These are phyloP conservation scores for Fregetta grallaria DNA, from an alignment of 2,113 vertebrate species.

Conservation along the genomic window DNA sequence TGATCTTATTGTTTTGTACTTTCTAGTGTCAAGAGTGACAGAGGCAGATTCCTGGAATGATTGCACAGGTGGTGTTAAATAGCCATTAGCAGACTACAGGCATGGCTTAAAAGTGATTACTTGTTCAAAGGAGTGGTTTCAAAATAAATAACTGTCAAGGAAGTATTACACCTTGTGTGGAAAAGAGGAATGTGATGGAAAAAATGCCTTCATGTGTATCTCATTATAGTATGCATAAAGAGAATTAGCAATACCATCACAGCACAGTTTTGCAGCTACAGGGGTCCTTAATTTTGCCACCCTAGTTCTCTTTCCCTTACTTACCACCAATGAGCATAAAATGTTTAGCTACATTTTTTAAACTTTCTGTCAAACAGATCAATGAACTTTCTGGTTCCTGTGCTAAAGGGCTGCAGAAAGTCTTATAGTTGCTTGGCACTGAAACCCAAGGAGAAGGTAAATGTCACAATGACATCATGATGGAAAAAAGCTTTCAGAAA, in stretches of 20 bases:
- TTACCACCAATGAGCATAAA: not conserved
- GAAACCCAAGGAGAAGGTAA: not conserved
- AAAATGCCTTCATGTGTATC: not conserved
- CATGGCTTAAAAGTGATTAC: constrained; percentile 7
- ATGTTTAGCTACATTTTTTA: not conserved
- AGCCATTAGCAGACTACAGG: constrained; percentile 19
- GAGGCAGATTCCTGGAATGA: constrained; percentile 66
- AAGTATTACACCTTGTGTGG: not conserved
- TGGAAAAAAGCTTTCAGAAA: not conserved
- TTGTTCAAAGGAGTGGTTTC: constrained; percentile 39
- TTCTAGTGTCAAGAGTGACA: constrained; percentile 49
- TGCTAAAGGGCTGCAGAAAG: not conserved
- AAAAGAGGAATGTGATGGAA: not conserved
- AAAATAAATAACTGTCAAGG: constrained; percentile 29
- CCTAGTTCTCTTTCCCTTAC: not conserved
- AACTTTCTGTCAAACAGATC: not conserved
- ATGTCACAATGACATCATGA: not conserved
- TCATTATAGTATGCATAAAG: not conserved
- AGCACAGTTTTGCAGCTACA: not conserved
- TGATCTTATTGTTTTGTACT: not conserved
- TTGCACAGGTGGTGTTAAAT: constrained; percentile 25
- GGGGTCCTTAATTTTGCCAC: not conserved
- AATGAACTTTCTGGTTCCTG: not conserved
- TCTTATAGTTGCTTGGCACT: not conserved
- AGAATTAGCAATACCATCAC: not conserved